These are phyloP conservation scores for Trachelus stipa DNA, from an alignment of 2,888 invertebrate genomes.

Conservation along the genomic window DNA sequence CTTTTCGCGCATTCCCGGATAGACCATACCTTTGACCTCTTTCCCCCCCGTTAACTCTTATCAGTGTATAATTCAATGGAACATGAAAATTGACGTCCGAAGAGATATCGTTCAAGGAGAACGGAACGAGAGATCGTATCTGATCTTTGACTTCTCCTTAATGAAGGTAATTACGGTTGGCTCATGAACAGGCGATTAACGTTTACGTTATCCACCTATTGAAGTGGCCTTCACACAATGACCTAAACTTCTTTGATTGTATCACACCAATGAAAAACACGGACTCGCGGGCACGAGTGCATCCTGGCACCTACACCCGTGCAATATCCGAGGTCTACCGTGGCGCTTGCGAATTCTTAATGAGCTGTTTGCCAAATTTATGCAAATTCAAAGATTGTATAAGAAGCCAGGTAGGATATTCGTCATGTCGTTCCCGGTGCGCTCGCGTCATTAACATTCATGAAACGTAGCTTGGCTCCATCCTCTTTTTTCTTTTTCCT, in stretches of 20 bases:
- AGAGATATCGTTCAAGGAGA: no score
- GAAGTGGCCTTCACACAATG: constrained; percentile 44
- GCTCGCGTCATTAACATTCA: constrained; percentile 53
- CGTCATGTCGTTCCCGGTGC: constrained; percentile 25
- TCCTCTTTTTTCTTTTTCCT: constrained; percentile 16
- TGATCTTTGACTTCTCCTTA: no score
- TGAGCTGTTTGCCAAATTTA: constrained; percentile 56
- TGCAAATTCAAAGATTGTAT: constrained; percentile 45
- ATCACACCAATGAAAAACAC: constrained; percentile 7
- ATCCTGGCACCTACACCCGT: no score
- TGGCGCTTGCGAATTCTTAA: constrained; percentile 39
- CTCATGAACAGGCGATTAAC: no score
- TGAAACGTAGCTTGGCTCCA: constrained; percentile 32
- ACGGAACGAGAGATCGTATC: no score
- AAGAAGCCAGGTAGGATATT: constrained; percentile 33
- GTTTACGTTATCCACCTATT: background rate
- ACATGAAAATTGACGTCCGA: no score
- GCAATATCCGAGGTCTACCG: constrained; percentile 4
- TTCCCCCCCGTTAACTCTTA: no score
- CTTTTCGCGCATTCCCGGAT: no score
- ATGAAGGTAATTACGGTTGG: no score
- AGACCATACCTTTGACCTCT: no score
- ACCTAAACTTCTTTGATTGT: constrained; percentile 29
- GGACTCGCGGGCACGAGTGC: background rate
- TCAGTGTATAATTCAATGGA: no score